Evolutionary conservation across 2,113 vertebrate species (phyloP), one percentile per base, ranked within the genome.

Genomic region (Dipodomys stephensi): DNA sequence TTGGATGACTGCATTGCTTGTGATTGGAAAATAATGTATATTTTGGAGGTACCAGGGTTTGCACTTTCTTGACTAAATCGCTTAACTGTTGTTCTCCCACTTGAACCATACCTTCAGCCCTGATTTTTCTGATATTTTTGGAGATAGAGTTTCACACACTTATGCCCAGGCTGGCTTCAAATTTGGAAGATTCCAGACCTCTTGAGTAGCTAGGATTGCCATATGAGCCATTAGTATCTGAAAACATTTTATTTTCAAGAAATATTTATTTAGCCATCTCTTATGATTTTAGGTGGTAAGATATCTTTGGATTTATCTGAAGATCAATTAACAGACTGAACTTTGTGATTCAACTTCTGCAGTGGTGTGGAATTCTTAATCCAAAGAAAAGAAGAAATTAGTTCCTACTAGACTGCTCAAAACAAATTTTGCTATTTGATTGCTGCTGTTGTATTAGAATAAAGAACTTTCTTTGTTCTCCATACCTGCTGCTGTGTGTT

Each of bases 381-480:
- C 82, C 44, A 76, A 74, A 92, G 30, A 65, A 65, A 49, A 57
- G 64, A 74, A 94, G 30, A 65, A 65, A 60, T 83, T 87, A 71
- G 69, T 96, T 96, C 93, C 53, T 76, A 35, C 72, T 67, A 88
- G 72, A 88, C 77, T n/a, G 19, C 78, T 95, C 83, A 86, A 90
- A 92, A 90, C 84, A 69, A 92, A 88, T 83, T 80, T 16, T 67
- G 68, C 62, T 87, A 20, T 91, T 95, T 72, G 96, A 80, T 88
- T 83, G 72, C 53, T 81, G 77, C 10, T 68, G 74, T 86, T 83
- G 77, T 91, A 83, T 77, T 49, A 35, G 87, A 95, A 96, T 81
- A 96, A 95, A 96, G 95, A 82, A 3, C 1, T 16, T 87, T 81
- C 87, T 92, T 88, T 90, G 35, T 83, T 95, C 62, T 72, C 95